Percentiles rank a stretch among this genome's conserved stretches.
Evolutionary conservation across 2,888 invertebrate species (phyloP).

Genomic region (Eugnorisma glareosa): DNA sequence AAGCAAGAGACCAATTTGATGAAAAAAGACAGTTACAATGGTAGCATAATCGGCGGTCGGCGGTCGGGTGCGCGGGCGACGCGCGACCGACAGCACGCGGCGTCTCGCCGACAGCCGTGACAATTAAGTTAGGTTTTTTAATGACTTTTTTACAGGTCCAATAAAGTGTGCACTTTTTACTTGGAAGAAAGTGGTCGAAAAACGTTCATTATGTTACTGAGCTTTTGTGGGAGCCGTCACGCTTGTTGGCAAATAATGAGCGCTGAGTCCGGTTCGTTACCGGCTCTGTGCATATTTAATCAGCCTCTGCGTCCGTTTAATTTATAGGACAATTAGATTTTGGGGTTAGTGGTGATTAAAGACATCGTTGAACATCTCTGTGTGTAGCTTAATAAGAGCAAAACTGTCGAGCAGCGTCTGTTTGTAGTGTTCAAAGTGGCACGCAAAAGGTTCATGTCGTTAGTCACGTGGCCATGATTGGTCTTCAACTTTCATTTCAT

Average conservation of each 20-base stretch:
- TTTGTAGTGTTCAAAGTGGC: constrained; percentile 14
- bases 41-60: constrained; percentile 62
- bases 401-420: constrained; percentile 22
- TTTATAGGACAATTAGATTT: constrained; percentile 69
- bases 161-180: constrained; percentile 73
- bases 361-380: constrained; percentile 25
- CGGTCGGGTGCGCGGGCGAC: constrained; percentile 56
- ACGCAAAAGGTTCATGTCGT: constrained; percentile 27
- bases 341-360: constrained; percentile 58
- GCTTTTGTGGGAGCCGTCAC: constrained; percentile 74
- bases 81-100: constrained; percentile 56
- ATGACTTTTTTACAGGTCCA: constrained; percentile 68
- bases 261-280: constrained; percentile 57
- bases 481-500: constrained; percentile 46
- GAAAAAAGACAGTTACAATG: constrained; percentile 66
- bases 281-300: constrained; percentile 70
- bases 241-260: constrained; percentile 68
- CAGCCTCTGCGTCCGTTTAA: constrained; percentile 69
- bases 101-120: constrained; percentile 78
- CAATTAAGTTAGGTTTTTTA: constrained; percentile 87
- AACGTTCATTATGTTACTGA: constrained; percentile 79
- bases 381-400: constrained; percentile 48
- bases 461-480: constrained; percentile 40
- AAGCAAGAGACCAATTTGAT: constrained; percentile 70
- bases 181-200: constrained; percentile 84